These are phyloP conservation scores for Amphiprion clarkii DNA, from an alignment of 2,797 vertebrate genomes.

Conservation along the genomic window DNA sequence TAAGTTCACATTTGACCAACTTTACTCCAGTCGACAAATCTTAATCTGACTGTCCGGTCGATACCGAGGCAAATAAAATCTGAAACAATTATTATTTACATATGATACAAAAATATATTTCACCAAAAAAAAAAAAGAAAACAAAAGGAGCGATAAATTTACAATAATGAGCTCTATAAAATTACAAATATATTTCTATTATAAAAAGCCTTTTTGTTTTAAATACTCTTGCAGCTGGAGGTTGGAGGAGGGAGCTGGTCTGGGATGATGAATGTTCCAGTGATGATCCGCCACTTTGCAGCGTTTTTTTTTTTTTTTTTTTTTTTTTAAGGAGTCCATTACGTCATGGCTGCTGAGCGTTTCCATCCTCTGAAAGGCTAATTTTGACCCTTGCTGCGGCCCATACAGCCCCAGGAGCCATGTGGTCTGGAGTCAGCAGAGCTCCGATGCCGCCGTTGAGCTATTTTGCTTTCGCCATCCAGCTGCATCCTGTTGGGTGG, in stretches of 20 bases:
- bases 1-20: slow-evolving; percentile 70
- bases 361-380: slow-evolving; percentile 24
- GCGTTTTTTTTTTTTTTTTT: no score
- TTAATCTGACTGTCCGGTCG: slow-evolving; percentile 54
- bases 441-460: slow-evolving; percentile 32
- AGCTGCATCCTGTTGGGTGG: slow-evolving; percentile 68
- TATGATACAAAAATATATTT: slow-evolving; percentile 98
- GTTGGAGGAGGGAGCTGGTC: slow-evolving; percentile 69
- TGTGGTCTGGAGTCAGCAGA: slow-evolving; percentile 29
- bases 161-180: slow-evolving; percentile 92
- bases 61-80: slow-evolving; percentile 70
- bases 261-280: slow-evolving; percentile 41
- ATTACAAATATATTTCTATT: slow-evolving; percentile 93
- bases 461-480: slow-evolving; percentile 46
- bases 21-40: slow-evolving; percentile 57
- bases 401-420: slow-evolving; percentile 23
- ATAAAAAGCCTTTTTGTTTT: slow-evolving; percentile 85
- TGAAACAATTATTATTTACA: slow-evolving; percentile 84
- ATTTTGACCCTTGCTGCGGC: slow-evolving; percentile 26
- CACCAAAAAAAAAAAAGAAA: slow-evolving; percentile 55
- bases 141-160: slow-evolving; percentile 79
- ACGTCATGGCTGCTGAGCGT: slow-evolving; percentile 11
- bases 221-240: slow-evolving; percentile 89
- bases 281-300: slow-evolving; percentile 25
- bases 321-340: slow-evolving; percentile 25